Conservation (phyloP, 2,797 vertebrate genomes). For the Halcyon smyrnensis region DNA sequence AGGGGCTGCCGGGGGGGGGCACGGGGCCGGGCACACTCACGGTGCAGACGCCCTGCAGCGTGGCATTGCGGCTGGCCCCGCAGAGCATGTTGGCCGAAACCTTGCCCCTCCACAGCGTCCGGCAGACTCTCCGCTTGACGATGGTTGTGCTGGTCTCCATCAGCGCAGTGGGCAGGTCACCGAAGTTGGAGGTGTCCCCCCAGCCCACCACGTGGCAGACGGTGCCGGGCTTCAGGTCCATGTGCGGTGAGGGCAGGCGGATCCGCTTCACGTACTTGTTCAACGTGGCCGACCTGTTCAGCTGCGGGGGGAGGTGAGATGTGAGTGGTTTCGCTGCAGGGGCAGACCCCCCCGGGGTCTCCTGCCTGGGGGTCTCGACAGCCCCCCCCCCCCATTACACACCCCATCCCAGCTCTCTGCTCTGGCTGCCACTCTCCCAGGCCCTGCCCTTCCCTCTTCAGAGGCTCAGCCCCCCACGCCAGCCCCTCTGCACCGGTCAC, state of each 20-base stretch:
- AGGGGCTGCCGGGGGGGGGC: accelerated
- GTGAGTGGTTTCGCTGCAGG: accelerated
- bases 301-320: background rate
- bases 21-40: background rate
- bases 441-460: background rate
- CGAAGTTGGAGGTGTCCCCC: constrained; percentile 30
- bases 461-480: background rate
- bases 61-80: background rate
- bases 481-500: background rate
- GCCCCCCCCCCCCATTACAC: accelerated
- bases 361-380: background rate
- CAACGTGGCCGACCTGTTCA: background rate
- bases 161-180: background rate
- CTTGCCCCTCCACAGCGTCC: constrained; percentile 26
- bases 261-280: background rate
- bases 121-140: background rate
- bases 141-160: constrained; percentile 31
- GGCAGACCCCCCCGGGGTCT: background rate
- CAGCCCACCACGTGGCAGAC: background rate
- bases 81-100: constrained; percentile 28
- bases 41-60: background rate
- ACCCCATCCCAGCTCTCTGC: accelerated
- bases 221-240: background rate
- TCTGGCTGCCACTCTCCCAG: background rate
- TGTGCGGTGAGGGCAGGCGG: accelerated